Evolutionary conservation across 2,888 invertebrate genomes (phyloP).

Genomic region (Nomada ruficornis): DNA sequence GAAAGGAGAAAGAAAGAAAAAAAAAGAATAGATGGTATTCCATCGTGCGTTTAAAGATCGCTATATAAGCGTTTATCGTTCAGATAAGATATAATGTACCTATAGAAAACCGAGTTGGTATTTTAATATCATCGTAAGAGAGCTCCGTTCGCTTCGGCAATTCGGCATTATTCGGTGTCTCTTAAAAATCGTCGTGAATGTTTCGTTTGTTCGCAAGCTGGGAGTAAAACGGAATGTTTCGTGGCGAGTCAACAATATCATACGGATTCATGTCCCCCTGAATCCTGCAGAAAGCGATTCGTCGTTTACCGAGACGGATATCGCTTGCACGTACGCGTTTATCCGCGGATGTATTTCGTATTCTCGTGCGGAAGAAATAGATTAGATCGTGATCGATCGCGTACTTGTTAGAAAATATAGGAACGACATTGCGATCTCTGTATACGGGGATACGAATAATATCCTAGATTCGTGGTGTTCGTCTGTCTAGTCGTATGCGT

Average conservation of each 20-base stretch:
- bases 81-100: slow-evolving; percentile 44
- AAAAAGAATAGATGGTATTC: background rate
- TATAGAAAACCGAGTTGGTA: slow-evolving; percentile 35
- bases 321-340: slow-evolving; percentile 3
- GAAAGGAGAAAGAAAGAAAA: background rate
- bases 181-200: slow-evolving; percentile 6
- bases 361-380: slow-evolving; percentile 3
- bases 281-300: slow-evolving; percentile 26
- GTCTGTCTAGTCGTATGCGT: slow-evolving; percentile 2
- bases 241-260: slow-evolving; percentile 51
- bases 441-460: slow-evolving; percentile 27
- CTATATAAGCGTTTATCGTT: slow-evolving; percentile 45
- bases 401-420: background rate
- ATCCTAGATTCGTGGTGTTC: background rate
- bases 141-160: background rate
- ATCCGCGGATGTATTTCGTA: slow-evolving; percentile 9
- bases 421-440: no score
- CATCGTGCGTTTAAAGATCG: slow-evolving; percentile 37
- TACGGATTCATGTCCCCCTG: slow-evolving; percentile 34
- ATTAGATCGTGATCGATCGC: slow-evolving; percentile 1
- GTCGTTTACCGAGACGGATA: slow-evolving; percentile 5
- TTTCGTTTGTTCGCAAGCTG: slow-evolving; percentile 24
- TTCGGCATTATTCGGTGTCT: slow-evolving; percentile 3
- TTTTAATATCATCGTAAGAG: slow-evolving; percentile 38
- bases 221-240: background rate